Evolutionary conservation across 2,797 vertebrate genomes (phyloP).

Genomic region (Pteronotus mesoamericanus): DNA sequence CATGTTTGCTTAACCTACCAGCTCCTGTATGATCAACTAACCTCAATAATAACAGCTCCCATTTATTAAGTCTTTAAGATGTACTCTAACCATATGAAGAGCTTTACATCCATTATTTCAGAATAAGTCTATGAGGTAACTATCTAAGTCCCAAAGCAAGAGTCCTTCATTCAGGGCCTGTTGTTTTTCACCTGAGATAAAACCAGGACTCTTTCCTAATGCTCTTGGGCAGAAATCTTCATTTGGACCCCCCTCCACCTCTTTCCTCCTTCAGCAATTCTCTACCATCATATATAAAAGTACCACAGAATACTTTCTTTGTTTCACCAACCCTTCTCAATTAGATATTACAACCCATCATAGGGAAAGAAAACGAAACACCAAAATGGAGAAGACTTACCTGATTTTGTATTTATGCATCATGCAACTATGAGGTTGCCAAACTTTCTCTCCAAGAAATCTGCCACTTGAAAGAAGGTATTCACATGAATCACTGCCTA

Average conservation of each 20-base stretch:
- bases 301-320: neutral
- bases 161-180: neutral
- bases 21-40: neutral
- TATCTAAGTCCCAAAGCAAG: neutral
- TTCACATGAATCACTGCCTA: slow-evolving; percentile 94
- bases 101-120: neutral
- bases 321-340: neutral
- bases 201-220: neutral
- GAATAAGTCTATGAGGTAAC: neutral
- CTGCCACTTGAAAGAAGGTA: slow-evolving; percentile 96
- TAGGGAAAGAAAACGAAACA: neutral
- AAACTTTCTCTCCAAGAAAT: slow-evolving; percentile 95
- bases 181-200: neutral
- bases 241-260: neutral
- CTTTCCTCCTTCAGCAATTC: neutral
- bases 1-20: neutral
- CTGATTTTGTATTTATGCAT: slow-evolving; percentile 97
- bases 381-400: slow-evolving; percentile 81
- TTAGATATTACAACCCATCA: neutral
- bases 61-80: neutral
- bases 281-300: neutral
- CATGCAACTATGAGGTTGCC: slow-evolving; percentile 99
- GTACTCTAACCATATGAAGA: neutral
- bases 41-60: neutral
- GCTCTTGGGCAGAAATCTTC: neutral